Conservation (phyloP, 2,888 invertebrate species). For the Tribolium freemani region DNA sequence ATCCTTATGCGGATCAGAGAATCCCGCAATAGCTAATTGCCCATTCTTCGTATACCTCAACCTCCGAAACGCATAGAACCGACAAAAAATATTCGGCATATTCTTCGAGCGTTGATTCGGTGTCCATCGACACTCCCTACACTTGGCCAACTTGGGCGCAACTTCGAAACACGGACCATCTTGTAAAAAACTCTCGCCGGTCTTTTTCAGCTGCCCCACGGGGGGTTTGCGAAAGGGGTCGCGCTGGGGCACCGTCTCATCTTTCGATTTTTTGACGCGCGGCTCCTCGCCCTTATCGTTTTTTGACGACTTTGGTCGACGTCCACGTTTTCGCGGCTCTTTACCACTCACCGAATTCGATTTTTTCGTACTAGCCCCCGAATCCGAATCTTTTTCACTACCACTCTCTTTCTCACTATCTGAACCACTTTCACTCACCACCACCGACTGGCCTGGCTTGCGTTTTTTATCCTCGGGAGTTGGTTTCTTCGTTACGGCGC, state of each 20-base stretch:
- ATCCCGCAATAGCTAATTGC: conserved; percentile 90
- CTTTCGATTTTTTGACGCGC: conserved; percentile 69
- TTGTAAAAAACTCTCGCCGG: conserved; percentile 89
- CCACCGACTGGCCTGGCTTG: conserved; percentile 65
- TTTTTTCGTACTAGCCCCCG: conserved; percentile 70
- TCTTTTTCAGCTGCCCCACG: conserved; percentile 77
- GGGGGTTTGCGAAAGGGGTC: conserved; percentile 80
- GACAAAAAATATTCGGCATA: conserved; percentile 91
- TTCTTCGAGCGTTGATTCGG: conserved; percentile 86
- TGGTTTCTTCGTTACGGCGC: conserved; percentile 70
- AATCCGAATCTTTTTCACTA: conserved; percentile 79
- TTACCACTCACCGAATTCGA: conserved; percentile 58
- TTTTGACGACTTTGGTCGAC: conserved; percentile 75
- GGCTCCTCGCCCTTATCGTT: conserved; percentile 72
- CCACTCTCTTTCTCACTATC: conserved; percentile 79
- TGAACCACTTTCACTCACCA: conserved; percentile 76
- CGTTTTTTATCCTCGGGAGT: conserved; percentile 73
- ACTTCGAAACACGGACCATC: conserved; percentile 91
- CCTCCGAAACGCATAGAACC: conserved; percentile 95
- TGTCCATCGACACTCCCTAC: conserved; percentile 94
- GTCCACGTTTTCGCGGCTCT: conserved; percentile 75
- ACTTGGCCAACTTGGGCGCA: conserved; percentile 89
- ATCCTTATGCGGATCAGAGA: conserved; percentile 92
- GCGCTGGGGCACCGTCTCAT: conserved; percentile 69
- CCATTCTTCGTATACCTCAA: conserved; percentile 91